A percentile compares a stretch with the other conserved stretches of the same genome.
These are phyloP conservation scores for Cryptocheilus praepositus DNA, from an alignment of 2,888 invertebrate genomes.

Conservation along the genomic window DNA sequence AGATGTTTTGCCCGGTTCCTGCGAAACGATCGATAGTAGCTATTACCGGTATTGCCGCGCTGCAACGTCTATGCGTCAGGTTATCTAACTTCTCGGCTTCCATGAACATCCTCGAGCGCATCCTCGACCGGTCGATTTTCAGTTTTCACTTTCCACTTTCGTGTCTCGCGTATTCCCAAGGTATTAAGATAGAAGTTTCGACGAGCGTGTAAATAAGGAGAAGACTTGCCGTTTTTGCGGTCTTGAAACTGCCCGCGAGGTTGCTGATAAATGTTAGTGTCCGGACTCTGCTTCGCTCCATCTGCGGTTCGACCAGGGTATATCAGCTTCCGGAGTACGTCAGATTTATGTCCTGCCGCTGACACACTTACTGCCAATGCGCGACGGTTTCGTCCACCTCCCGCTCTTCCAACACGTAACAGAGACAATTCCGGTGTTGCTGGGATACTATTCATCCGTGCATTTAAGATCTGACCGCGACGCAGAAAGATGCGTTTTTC, in stretches of 20 bases:
- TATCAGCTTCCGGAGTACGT: constrained; percentile 64
- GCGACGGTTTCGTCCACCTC: not conserved
- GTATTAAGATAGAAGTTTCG: not conserved
- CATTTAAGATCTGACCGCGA: too few relatives aligned
- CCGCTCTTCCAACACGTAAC: not conserved
- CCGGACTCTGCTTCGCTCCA: constrained; percentile 50
- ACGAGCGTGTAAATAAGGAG: constrained; percentile 38
- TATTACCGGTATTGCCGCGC: constrained; percentile 2
- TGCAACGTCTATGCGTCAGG: not conserved
- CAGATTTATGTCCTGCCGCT: constrained; percentile 42
- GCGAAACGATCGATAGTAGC: constrained; percentile 16
- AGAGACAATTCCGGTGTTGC: too few relatives aligned
- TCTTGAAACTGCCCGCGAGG: constrained; percentile 50
- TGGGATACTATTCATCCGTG: too few relatives aligned
- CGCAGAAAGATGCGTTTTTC: too few relatives aligned
- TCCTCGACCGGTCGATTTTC: too few relatives aligned
- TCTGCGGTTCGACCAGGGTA: constrained; percentile 56
- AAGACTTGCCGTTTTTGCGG: constrained; percentile 46
- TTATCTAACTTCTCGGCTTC: not conserved
- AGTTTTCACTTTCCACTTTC: too few relatives aligned
- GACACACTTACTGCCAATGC: constrained; percentile 24
- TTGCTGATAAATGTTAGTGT: constrained; percentile 66
- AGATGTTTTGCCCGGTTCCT: constrained; percentile 31
- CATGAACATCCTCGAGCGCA: too few relatives aligned
- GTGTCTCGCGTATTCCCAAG: not conserved